Evolutionary conservation across 2,113 vertebrate species (phyloP).

Genomic region (Telmatochromis sp.): DNA sequence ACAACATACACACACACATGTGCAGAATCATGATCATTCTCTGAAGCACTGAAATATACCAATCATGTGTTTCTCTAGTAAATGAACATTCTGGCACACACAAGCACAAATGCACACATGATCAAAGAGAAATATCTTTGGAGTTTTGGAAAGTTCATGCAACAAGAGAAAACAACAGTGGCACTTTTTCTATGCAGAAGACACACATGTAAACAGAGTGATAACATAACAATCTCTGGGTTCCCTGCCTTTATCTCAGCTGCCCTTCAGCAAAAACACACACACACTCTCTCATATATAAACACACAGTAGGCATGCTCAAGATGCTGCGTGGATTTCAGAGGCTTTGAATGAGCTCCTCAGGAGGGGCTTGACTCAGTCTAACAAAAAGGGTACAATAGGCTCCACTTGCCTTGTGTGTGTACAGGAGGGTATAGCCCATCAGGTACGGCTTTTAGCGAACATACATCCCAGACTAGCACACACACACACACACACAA

Average conservation of each 20-base stretch:
- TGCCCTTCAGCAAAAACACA: background rate
- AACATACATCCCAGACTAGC: background rate
- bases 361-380: background rate
- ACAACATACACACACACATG: background rate
- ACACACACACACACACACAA: background rate
- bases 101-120: background rate
- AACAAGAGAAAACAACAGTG: background rate
- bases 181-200: background rate
- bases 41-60: background rate
- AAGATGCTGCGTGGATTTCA: conserved; percentile 17
- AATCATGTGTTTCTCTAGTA: background rate
- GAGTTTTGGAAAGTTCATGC: background rate
- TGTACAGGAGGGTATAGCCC: background rate
- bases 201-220: background rate
- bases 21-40: background rate
- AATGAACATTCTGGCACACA: background rate
- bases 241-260: background rate
- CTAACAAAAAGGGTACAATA: background rate
- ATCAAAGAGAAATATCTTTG: background rate
- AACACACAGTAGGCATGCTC: background rate
- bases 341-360: conserved; percentile 9
- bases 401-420: background rate
- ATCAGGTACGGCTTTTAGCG: background rate
- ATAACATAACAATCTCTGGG: background rate
- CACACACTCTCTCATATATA: background rate